Evolutionary conservation across 2,113 vertebrate genomes (phyloP).

Genomic region (Sorex araneus): DNA sequence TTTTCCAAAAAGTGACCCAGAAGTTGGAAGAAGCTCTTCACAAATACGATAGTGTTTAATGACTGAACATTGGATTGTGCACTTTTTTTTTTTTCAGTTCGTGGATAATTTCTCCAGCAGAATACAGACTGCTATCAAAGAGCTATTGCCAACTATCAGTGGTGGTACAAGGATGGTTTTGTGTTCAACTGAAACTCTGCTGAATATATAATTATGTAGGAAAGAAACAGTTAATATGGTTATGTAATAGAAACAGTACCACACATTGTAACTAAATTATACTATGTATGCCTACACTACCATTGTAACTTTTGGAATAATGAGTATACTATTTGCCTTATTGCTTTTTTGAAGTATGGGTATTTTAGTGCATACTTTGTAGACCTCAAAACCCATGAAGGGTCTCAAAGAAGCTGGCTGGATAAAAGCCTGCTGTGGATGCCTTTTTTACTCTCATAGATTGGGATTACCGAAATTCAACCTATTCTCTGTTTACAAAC

Average conservation of each 20-base stretch:
- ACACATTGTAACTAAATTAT: conserved; percentile 91
- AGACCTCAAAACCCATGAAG: conserved; percentile 88
- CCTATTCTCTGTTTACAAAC: conserved; percentile 91
- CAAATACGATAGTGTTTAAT: conserved; percentile 96
- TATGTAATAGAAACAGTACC: conserved; percentile 90
- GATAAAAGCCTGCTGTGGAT: conserved; percentile 88
- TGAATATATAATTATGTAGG: conserved; percentile 85
- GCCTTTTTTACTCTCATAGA: conserved; percentile 90
- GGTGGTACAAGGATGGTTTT: conserved; percentile 87
- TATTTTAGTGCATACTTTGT: conserved; percentile 89
- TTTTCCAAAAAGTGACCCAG: conserved; percentile 97
- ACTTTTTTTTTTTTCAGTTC: conserved; percentile 60
- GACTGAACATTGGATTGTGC: conserved; percentile 71
- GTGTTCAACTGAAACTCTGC: conserved; percentile 78
- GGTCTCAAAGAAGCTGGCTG: conserved; percentile 88
- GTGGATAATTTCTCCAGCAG: conserved; percentile 64
- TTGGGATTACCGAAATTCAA: conserved; percentile 89
- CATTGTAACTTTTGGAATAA: conserved; percentile 90
- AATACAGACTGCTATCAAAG: conserved; percentile 80
- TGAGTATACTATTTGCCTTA: conserved; percentile 93
- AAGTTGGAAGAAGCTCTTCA: conserved; percentile 97
- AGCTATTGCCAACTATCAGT: conserved; percentile 83
- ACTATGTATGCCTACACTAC: conserved; percentile 92
- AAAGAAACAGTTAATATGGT: conserved; percentile 87
- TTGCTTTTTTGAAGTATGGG: conserved; percentile 88